Conservation (phyloP, 2,888 invertebrate species). For the Xestia ashworthii region DNA sequence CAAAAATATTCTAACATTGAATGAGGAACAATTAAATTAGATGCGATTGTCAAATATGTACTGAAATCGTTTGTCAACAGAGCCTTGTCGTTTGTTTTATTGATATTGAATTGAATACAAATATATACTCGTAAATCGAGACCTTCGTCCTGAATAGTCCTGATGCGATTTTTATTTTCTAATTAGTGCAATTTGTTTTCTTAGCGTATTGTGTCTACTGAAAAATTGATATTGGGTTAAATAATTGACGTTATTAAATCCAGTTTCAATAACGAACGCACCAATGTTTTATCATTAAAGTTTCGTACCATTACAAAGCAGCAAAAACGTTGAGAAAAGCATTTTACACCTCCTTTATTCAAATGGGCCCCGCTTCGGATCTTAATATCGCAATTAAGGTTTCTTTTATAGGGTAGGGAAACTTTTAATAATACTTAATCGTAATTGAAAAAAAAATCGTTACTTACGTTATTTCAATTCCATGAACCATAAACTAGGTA, state of each 20-base stretch:
- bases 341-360: not conserved
- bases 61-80: conserved; percentile 45
- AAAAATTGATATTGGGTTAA: not conserved
- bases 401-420: too few species aligned
- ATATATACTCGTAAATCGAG: too few species aligned
- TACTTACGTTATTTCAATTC: not conserved
- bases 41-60: conserved; percentile 65
- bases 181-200: not conserved
- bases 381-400: too few species aligned
- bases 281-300: not conserved
- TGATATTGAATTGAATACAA: conserved; percentile 61
- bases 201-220: not conserved
- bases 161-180: conserved; percentile 6
- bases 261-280: not conserved
- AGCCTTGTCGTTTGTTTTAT: conserved; percentile 50
- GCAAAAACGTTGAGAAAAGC: not conserved
- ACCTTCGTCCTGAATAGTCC: conserved; percentile 1
- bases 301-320: too few species aligned
- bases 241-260: not conserved
- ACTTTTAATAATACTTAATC: not conserved
- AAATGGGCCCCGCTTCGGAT: too few species aligned
- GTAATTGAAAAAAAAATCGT: not conserved
- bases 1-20: conserved; percentile 55
- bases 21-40: conserved; percentile 61
- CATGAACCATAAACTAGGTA: not conserved